Base-by-base conservation (phyloP, 2,888 invertebrate species). In the Acanthosepion lycidas region DNA sequence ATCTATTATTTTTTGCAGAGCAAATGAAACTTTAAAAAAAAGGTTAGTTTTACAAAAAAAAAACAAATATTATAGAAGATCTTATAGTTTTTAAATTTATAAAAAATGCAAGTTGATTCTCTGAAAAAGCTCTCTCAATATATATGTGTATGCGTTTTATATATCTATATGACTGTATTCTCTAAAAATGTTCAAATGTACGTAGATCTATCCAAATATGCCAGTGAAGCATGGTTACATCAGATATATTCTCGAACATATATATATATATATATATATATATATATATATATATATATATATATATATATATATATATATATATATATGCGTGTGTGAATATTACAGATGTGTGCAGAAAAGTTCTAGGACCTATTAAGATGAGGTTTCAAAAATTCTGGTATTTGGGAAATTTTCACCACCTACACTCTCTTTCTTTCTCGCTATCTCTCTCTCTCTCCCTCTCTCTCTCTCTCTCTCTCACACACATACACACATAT, bases 41-140 rank as follows among this genome's bases (percentile, higher is more conserved):
- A 78, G 15, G n/a, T 78, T 28, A n/a, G 78, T 12, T 78, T 55
- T 20, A 23, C 55, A 78, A 78, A n/a, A 78, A 78, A n/a, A 78
- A 78, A 78, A 6, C 0, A 9, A 0, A n/a, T 0, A n/a, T 78
- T n/a, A n/a, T 28, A 9, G 8, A 78, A n/a, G 3, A n/a, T 0
- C 9, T 78, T 78, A n/a, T n/a, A 78, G 78, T 78, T 78, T 78
- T n/a, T 64, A 64, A 8, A 64, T 64, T 26, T 64, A 28, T 26
- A 64, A 53, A 42, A 53, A 53, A 53, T 15, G 53, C 0, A 53
- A 53, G 53, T 15, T 53, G 53, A 15, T 15, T 15, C 15, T 15
- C 9, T 53, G 53, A 53, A 53, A 53, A 53, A 53, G 53, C 0
- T 53, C 9, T 15, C 9, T 53, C 9, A 1, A 1, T 15, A 59